Base-by-base conservation (phyloP, 1,140 invertebrate genomes). In the Pseudomyrmex pallidus region DNA sequence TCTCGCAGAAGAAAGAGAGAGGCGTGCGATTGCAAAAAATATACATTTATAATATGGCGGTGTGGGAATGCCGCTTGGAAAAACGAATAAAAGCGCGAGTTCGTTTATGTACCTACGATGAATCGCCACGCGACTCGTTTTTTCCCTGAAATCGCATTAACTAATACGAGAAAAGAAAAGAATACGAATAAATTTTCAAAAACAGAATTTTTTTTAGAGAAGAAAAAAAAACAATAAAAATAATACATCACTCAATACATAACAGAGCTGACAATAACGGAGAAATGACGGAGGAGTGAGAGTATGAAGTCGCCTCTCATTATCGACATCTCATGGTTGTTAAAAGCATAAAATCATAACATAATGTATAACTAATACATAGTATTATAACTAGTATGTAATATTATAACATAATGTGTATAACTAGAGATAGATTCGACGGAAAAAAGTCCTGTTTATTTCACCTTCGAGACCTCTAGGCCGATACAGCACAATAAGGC, bases 401-500 rank as follows among this genome's bases (percentile, higher is more conserved):
- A 2, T 22, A 22, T 22, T 22, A 22, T 22, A 22, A 91, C 82
- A 88, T 35, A 86, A 80, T 85, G 89, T 87, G 89, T 87, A 90
- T 89, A 91, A 88, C 86, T 89, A 87, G 89, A 87, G 89, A 86
- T 90, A 85, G 85, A 82, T 84, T 85, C 80, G 89, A 87, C 54
- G 73, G 89, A 74, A 85, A 83, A 74, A 68, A 86, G 62, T 54
- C 83, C 85, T 78, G 82, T 74, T 74, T 35, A 35, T 87, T 86
- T 85, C 84, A 86, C 76, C 82, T 83, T 87, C 80, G 67, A 56
- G 77, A 54, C 74, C 61, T 66, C 46, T 73, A 72, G 78, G 68
- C 70, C 88, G 85, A 89, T 90, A 90, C 86, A 90, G 88, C 80
- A 90, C 90, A 91, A 90, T 90, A 91, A 91, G 87, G 85, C 83